These are phyloP conservation scores for Macquaria australasica DNA, from an alignment of 2,113 vertebrate species.

Conservation along the genomic window DNA sequence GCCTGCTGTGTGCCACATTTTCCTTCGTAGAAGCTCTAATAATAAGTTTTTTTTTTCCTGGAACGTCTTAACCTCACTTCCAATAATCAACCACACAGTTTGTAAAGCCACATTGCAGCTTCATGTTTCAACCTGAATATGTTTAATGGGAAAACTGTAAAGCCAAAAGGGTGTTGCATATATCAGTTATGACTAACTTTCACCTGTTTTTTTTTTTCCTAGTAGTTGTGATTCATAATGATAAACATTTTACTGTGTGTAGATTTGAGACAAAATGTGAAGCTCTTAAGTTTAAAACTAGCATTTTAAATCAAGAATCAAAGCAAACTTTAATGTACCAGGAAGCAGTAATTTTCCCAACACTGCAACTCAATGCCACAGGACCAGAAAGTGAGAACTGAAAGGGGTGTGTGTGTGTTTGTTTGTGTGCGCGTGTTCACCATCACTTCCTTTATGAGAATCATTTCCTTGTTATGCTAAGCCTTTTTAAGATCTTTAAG, in stretches of 20 bases:
- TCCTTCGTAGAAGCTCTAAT: neutral
- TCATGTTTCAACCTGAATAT: conserved; percentile 16
- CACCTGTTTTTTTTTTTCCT: neutral
- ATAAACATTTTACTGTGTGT: neutral
- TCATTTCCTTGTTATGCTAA: conserved; percentile 77
- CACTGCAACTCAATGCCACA: conserved; percentile 15
- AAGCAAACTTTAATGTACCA: conserved; percentile 34
- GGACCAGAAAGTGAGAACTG: conserved; percentile 80
- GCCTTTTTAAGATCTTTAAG: neutral
- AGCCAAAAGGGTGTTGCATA: neutral
- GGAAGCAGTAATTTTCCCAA: conserved; percentile 72
- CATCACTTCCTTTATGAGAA: conserved; percentile 76
- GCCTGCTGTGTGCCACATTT: conserved; percentile 6
- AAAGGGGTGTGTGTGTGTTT: conserved; percentile 57
- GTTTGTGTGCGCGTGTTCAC: conserved; percentile 13
- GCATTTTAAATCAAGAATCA: conserved; percentile 9
- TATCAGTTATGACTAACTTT: neutral
- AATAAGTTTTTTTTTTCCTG: neutral
- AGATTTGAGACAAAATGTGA: neutral
- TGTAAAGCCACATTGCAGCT: neutral
- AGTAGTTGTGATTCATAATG: neutral
- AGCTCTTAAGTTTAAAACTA: neutral
- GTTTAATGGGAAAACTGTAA: neutral
- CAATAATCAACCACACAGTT: neutral
- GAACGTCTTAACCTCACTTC: conserved; percentile 4